These are phyloP conservation scores for Epirrhoe alternata DNA, from an alignment of 2,888 invertebrate species.

Conservation along the genomic window DNA sequence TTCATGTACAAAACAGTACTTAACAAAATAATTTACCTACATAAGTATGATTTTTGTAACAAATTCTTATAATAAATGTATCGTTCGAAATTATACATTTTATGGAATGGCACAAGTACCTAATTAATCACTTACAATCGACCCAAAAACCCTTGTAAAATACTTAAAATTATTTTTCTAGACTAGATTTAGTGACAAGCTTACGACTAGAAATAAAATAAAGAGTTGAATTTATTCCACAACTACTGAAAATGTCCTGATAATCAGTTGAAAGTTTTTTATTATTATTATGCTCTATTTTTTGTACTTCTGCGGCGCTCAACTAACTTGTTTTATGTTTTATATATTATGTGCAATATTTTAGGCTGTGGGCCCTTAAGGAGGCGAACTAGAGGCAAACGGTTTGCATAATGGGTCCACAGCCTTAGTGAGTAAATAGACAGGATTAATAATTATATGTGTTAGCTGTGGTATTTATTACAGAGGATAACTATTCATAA, in stretches of 20 bases:
- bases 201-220: slow-evolving; percentile 18
- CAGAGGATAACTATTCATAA: too few species aligned
- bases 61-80: slow-evolving; percentile 10
- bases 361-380: too few species aligned
- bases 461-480: too few species aligned
- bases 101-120: slow-evolving; percentile 42
- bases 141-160: slow-evolving; percentile 56
- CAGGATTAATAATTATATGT: too few species aligned
- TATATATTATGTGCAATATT: not conserved
- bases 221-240: not conserved
- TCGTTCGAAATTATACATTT: slow-evolving; percentile 9
- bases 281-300: not conserved
- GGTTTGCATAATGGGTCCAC: too few species aligned
- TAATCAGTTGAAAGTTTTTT: not conserved
- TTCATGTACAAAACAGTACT: not conserved
- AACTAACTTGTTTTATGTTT: slow-evolving; percentile 16
- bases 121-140: slow-evolving; percentile 37
- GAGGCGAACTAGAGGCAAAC: too few species aligned
- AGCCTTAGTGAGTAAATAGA: too few species aligned
- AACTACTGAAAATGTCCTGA: not conserved
- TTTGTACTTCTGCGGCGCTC: slow-evolving; percentile 39
- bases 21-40: slow-evolving; percentile 12
- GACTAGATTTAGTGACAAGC: slow-evolving; percentile 31
- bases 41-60: slow-evolving; percentile 2
- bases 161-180: slow-evolving; percentile 35